Conservation (phyloP, 2,797 vertebrate species). For the Otolemur crassicaudatus region DNA sequence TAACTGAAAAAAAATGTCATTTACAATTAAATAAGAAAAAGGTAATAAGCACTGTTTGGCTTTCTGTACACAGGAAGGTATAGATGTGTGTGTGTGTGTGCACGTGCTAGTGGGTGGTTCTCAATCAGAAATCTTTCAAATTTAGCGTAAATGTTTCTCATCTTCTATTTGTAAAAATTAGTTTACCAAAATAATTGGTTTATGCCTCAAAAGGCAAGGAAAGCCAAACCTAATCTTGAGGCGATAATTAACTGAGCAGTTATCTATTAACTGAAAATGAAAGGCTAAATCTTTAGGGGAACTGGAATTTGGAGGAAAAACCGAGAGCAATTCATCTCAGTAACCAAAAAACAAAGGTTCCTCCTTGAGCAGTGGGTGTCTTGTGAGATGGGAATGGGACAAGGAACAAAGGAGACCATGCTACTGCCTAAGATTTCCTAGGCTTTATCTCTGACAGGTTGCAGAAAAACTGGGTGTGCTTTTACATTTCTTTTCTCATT, state of each 20-base stretch:
- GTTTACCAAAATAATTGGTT: background rate
- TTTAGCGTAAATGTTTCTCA: background rate
- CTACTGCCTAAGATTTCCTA: background rate
- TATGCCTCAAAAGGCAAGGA: background rate
- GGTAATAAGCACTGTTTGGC: background rate
- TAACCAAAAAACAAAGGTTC: background rate
- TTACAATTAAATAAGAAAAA: constrained; percentile 4
- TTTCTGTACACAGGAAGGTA: too few relatives aligned
- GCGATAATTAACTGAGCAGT: background rate
- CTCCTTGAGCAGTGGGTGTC: fast-evolving
- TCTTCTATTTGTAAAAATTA: background rate
- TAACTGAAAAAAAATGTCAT: background rate
- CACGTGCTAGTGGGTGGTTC: background rate
- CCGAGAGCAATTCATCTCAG: background rate
- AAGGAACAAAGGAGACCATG: background rate
- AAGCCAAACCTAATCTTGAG: background rate
- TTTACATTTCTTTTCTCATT: background rate
- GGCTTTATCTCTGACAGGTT: background rate
- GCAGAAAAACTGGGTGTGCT: background rate
- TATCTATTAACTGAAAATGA: background rate
- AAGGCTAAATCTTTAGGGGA: background rate
- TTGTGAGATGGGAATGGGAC: background rate
- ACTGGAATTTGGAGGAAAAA: background rate
- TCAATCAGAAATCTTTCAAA: background rate
- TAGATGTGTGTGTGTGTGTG: background rate